Base-by-base conservation (phyloP, 1,140 invertebrate genomes). In the Aphaenogaster ashmeadi region DNA sequence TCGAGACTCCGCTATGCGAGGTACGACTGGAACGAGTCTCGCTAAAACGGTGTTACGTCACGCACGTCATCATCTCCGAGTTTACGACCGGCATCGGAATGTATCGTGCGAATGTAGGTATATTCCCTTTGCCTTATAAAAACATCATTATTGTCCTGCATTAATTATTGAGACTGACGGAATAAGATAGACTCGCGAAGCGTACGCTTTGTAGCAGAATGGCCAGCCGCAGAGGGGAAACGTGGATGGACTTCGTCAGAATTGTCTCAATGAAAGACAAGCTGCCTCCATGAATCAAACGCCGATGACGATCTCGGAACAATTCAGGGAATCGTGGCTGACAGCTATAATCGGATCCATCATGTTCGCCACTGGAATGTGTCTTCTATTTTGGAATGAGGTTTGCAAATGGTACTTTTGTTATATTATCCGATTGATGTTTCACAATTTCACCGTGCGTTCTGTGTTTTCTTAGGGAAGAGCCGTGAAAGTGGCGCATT, bases 351-450 rank as follows among this genome's bases (percentile, higher is more conserved):
- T 97, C 88, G 97, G 97, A 11, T 92, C 96, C 33, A 88, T 96
- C 54, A 94, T 97, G 41, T 96, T 97, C 93, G 92, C 94, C 41
- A 94, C 93, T 66, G 97, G 97, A 56, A 96, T 96, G 91, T 96
- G 94, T 78, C 93, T 98, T 6, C 94, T 98, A 64, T 97, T 97
- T 92, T 98, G 97, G 97, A 98, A 98, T 94, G 97, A 98, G 96
- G 97, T 97, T 95, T 94, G 81, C 74, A 79, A 83, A 47, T 84
- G 47, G 27, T 75, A 44, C 41, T 72, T 80, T 21, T 78, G 9
- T 79, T 1, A 88, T 41, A 21, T 15, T n/a, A 13, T 83, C 72
- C 69, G 38, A 86, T 69, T 15, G 38, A 62, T 2, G 7, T 50
- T 13, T 6, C 50, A 58, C 0, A 60, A 84, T 84, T 81, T 13